Evolutionary conservation across 2,888 invertebrate genomes (phyloP).

Genomic region (Sacculina carcini): DNA sequence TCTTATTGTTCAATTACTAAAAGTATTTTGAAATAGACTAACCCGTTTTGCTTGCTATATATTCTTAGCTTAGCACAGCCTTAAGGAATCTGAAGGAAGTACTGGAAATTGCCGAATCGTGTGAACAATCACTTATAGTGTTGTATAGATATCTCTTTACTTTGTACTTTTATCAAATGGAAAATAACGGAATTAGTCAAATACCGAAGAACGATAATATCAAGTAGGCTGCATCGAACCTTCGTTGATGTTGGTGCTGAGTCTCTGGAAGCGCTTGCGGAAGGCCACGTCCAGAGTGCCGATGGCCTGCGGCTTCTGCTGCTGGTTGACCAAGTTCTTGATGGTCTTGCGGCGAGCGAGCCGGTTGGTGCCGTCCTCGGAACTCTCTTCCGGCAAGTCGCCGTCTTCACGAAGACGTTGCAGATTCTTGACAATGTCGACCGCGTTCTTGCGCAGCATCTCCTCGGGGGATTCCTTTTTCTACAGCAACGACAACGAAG

Average conservation of each 20-base stretch:
- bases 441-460: conserved; percentile 58
- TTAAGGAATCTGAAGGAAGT: too few relatives aligned
- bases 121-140: too few relatives aligned
- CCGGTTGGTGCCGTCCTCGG: conserved; percentile 23
- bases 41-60: too few relatives aligned
- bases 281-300: conserved; percentile 89
- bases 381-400: conserved; percentile 18
- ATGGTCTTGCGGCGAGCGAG: conserved; percentile 47
- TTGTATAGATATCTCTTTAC: too few relatives aligned
- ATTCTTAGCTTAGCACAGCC: too few relatives aligned
- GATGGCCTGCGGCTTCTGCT: conserved; percentile 64
- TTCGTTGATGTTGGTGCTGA: neutral
- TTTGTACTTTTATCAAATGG: neutral
- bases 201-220: neutral
- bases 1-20: too few relatives aligned
- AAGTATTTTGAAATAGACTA: too few relatives aligned
- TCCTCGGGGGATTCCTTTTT: conserved; percentile 66
- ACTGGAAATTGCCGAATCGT: too few relatives aligned
- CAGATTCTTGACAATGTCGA: conserved; percentile 71
- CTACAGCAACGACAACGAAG: conserved; percentile 23
- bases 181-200: neutral
- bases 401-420: conserved; percentile 39
- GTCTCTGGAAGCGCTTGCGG: conserved; percentile 47
- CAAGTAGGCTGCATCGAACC: neutral
- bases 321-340: conserved; percentile 69